Base-by-base conservation (phyloP, 1,140 invertebrate genomes). In the Drosophila pallidifrons region DNA sequence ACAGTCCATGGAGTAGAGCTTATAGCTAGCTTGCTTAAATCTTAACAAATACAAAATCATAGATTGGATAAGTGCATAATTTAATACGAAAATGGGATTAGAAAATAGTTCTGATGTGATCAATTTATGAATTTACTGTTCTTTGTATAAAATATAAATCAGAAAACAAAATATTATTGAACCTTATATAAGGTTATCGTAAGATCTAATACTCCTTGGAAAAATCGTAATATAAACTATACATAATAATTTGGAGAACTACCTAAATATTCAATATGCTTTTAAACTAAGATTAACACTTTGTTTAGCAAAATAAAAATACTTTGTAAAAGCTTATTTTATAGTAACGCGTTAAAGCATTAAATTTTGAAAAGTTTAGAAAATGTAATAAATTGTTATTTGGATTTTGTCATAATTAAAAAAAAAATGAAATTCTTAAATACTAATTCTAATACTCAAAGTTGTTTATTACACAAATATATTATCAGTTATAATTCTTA, bases 1-100 rank as follows among this genome's bases (percentile, higher is more conserved):
- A 87, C 82, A 87, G 82, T 87, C 82, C 83, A 88, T 87, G 73
- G 76, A 87, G 83, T 82, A 88, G 77, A 87, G 80, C 77, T 87
- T 87, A 87, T 25, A 59, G 46, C 59, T 87, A 87, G 15, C 5
- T 77, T 28, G 55, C 20, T 38, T 47, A 47, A 3, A 13, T 13
- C 5, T 57, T 5, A 35, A 46, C 13, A 45, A 57, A 35, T 11
- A 55, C 52, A 38, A 35, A 55, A 3, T 13, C 5, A 30, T n/a
- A 28, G 25, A 52, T 55, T 55, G 3, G 38, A 8, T 11, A 13
- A 59, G n/a, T 5, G 1, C 15, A 15, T 15, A 13, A 59, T 13
- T n/a, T 10, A n/a, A 28, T 20, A 11, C 11, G 41, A 35, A 54
- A 3, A 25, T 25, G 20, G 20, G 20, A 25, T 25, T 25, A 25